These are phyloP conservation scores for Catocala fraxini DNA, from an alignment of 2,888 invertebrate species.

Conservation along the genomic window DNA sequence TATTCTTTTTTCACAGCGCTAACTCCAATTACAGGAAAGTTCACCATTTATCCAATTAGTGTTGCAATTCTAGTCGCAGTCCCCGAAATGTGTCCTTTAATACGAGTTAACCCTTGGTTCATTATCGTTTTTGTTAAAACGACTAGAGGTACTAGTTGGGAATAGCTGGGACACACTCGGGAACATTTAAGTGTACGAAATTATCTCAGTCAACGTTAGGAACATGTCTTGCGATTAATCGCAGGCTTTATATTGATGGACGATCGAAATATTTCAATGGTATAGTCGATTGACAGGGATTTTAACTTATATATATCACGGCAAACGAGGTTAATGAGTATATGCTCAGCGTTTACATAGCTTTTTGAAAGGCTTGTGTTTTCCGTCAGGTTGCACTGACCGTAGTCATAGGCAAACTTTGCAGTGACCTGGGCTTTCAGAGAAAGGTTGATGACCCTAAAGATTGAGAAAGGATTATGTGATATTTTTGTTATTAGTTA, in stretches of 20 bases:
- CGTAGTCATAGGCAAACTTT: no score
- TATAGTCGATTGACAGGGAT: not conserved
- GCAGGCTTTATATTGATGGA: conserved; percentile 40
- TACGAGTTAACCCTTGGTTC: conserved; percentile 1
- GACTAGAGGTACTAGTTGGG: conserved; percentile 2
- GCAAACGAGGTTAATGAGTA: no score
- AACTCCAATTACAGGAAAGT: conserved; percentile 4
- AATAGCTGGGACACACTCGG: conserved; percentile 2
- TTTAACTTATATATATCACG: no score
- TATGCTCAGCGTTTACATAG: no score
- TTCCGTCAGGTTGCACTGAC: no score
- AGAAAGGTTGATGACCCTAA: no score
- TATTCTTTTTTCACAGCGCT: not conserved
- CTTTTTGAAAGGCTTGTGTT: no score
- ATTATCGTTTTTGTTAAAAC: conserved; percentile 7
- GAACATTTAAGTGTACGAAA: conserved; percentile 2
- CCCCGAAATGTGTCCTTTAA: conserved; percentile 8
- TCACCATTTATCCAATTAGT: conserved; percentile 19
- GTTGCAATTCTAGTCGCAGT: conserved; percentile 6
- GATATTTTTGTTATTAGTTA: no score
- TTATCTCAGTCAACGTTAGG: conserved; percentile 24
- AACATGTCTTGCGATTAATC: conserved; percentile 39
- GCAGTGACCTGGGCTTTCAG: no score
- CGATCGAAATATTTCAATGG: conserved; percentile 7
- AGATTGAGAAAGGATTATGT: no score